A percentile compares a stretch with the other conserved stretches of the same genome.
phyloP scores from a whole-genome alignment of 2,888 invertebrate species.

The Nasonia oneida region DNA sequence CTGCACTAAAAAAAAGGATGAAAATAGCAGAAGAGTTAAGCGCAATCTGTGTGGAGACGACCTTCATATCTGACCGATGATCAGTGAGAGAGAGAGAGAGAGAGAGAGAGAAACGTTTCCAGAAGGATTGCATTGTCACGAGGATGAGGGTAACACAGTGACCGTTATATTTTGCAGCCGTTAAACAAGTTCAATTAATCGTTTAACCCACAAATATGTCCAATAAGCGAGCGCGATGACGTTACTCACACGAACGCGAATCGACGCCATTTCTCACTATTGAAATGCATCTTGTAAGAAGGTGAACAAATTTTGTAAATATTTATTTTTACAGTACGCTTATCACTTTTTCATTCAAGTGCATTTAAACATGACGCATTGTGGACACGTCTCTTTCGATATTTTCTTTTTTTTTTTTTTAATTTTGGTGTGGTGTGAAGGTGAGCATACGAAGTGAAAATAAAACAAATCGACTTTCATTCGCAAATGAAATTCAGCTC shows the following conservation, averaged over 20 bases:
- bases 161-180: slow-evolving; percentile 43
- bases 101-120: not conserved
- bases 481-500: not conserved
- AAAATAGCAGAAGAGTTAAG: slow-evolving; percentile 7
- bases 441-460: not conserved
- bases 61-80: slow-evolving; percentile 48
- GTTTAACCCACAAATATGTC: slow-evolving; percentile 67
- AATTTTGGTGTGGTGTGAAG: no score
- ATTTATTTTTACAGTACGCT: not conserved
- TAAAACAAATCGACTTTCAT: not conserved
- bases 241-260: not conserved
- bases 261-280: not conserved
- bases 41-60: not conserved
- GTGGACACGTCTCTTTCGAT: no score
- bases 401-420: no score
- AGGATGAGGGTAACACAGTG: slow-evolving; percentile 33
- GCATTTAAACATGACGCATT: no score
- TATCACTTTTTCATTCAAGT: no score
- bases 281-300: slow-evolving; percentile 21
- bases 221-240: slow-evolving; percentile 37
- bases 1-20: not conserved
- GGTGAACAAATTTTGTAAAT: not conserved
- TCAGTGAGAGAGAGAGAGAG: not conserved
- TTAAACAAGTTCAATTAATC: slow-evolving; percentile 71
- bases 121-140: slow-evolving; percentile 47